Evolutionary conservation across 1,140 invertebrate genomes (phyloP), one percentile per base, ranked within the genome.

Genomic region (Anastrepha ludens): DNA sequence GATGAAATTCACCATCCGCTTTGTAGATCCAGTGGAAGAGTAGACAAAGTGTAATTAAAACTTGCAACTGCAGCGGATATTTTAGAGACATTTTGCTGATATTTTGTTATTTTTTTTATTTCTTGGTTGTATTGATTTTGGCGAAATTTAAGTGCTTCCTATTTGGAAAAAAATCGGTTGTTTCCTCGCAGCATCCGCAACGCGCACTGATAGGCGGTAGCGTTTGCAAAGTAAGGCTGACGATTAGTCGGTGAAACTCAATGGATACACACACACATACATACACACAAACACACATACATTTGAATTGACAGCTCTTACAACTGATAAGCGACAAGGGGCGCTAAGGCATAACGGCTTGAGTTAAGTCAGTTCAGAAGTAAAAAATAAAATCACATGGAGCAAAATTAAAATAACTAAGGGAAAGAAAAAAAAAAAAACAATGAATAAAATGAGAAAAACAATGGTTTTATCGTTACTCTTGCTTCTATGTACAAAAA

Each of bases 181-280:
- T 81, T 81, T 20, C 17, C 74, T 20, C 74, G 2, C 74, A 81
- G 41, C 74, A 81, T 58, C n/a, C 74, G 20, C 74, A 81, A 55
- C 13, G 44, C 2, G 8, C 20, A 81, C 74, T 81, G 74, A 81
- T 81, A 55, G 74, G 50, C 6, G 20, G 2, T 50, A 9, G 2
- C 11, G n/a, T 11, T 81, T 81, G 6, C n/a, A 62, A 13, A 62
- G 8, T 62, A 5, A 62, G 5, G 60, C 74, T 74, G 70, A 29
- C 0, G 39, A 7, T 44, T 74, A 44, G 70, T 13, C 70, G 70
- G 9, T 15, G 47, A 58, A 55, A 81, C 17, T 81, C 4, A 55
- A 15, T 39, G 29, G 4, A 67, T 67, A 7, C 29, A 13, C 11
- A 62, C 60, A 11, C 39, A 2, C 0, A 67, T 15, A 11, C 2